Evolutionary conservation across 2,113 vertebrate species (phyloP).

Genomic region (Saimiri boliviensis): DNA sequence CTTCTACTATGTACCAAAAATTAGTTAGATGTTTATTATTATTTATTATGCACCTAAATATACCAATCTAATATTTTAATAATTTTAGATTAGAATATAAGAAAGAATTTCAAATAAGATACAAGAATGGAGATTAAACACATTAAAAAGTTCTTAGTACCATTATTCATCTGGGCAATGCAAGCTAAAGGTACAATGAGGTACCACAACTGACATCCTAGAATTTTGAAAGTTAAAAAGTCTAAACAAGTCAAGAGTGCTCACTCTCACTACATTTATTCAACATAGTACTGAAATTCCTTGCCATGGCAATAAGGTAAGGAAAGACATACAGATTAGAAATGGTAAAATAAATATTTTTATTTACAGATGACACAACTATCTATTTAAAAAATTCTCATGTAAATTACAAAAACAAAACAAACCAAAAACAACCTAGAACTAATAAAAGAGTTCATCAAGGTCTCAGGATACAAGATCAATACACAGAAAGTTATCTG

Average conservation of each 20-base stretch:
- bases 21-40: neutral
- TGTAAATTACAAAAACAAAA: neutral
- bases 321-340: neutral
- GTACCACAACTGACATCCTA: neutral
- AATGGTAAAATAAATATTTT: neutral
- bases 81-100: neutral
- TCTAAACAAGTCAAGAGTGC: neutral
- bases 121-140: neutral
- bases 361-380: neutral
- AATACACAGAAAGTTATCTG: neutral
- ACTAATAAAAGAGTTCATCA: neutral
- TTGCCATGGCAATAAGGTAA: neutral
- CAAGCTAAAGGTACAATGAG: neutral
- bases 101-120: neutral
- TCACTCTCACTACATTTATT: neutral
- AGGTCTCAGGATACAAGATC: neutral
- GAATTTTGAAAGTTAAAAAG: neutral
- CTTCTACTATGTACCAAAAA: neutral
- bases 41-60: neutral
- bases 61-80: constrained; percentile 1
- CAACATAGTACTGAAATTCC: neutral
- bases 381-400: neutral
- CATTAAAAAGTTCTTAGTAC: neutral
- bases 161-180: neutral
- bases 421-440: neutral